Evolutionary conservation across 2,113 vertebrate species (phyloP), one percentile per base, ranked within the genome.

Genomic region (Malurus alboscapulatus): DNA sequence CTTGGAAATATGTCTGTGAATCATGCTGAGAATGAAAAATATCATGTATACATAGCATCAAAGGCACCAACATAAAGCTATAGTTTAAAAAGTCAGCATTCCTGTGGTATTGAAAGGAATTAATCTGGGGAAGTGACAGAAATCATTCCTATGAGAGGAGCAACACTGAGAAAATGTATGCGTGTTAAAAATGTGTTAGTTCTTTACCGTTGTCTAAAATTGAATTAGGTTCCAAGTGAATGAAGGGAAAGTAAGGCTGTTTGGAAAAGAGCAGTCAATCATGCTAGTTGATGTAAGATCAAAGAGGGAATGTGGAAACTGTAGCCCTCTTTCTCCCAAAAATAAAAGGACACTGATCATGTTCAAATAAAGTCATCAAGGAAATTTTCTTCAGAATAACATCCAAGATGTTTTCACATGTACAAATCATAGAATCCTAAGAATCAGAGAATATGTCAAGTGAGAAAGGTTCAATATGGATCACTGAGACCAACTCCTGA

Each of bases 1-100:
- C 61, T 81, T 87, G 73, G 72, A 75, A 77, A 8, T 27, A 65
- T 79, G 22, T 55, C 57, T 94, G 54, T 72, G 62, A 74, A 63
- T 94, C 78, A 88, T 74, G 67, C 78, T 94, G 55, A 89, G 67
- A 94, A 89, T 68, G 81, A 84, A 84, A 92, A 76, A 92, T 92
- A 72, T 71, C 68, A 69, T 51, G 48, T 34, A 48, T 88, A 81
- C 80, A 53, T 38, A 73, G 14, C 50, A 92, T 89, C 68, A 96
- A 91, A 91, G 80, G 12, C 75, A 93, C 63, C 30, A 87, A 36
- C 90, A 81, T 92, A 79, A 80, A 93, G 14, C 73, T 82, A 59
- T 62, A 75, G 54, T 82, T 79, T 87, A 82, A 94, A 85, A 91
- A 67, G 57, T 89, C 88, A 85, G 51, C 84, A 83, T 75, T 91